Evolutionary conservation across 1,140 invertebrate species (phyloP).

Genomic region (Trichogramma pretiosum): DNA sequence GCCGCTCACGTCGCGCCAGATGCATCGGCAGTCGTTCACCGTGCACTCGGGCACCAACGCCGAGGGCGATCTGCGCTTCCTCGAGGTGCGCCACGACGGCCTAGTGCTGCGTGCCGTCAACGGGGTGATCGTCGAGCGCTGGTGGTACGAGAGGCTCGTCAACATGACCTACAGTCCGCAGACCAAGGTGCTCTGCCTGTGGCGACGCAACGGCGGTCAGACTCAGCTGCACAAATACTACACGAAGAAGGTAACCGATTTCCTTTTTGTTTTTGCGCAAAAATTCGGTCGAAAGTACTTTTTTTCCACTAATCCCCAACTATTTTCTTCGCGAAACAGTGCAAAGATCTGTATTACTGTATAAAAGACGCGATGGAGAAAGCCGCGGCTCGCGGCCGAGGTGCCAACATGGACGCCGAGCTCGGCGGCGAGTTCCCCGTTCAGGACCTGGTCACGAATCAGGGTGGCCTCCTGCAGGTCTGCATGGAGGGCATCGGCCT

Average conservation of each 20-base stretch:
- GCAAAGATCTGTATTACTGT: conserved; percentile 95
- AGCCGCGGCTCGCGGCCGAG: conserved; percentile 74
- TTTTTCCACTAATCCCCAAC: too few species aligned
- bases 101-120: conserved; percentile 86
- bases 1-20: conserved; percentile 79
- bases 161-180: conserved; percentile 99
- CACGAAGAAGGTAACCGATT: conserved; percentile 87
- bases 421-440: conserved; percentile 98
- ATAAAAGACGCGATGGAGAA: conserved; percentile 99
- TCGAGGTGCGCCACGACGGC: conserved; percentile 97
- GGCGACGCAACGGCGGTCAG: conserved; percentile 81
- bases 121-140: conserved; percentile 91
- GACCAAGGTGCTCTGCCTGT: conserved; percentile 92
- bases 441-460: conserved; percentile 90
- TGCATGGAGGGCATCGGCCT: conserved; percentile 98
- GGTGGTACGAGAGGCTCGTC: conserved; percentile 98
- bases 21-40: conserved; percentile 95
- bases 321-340: too few species aligned
- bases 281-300: too few species aligned
- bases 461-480: conserved; percentile 95
- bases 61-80: conserved; percentile 84
- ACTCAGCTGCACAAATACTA: conserved; percentile 98
- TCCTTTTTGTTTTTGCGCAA: too few species aligned
- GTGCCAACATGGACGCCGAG: conserved; percentile 64
- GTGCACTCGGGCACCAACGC: conserved; percentile 90